phyloP scores from a whole-genome alignment of 2,797 vertebrate genomes.

The Catharus ustulatus region DNA sequence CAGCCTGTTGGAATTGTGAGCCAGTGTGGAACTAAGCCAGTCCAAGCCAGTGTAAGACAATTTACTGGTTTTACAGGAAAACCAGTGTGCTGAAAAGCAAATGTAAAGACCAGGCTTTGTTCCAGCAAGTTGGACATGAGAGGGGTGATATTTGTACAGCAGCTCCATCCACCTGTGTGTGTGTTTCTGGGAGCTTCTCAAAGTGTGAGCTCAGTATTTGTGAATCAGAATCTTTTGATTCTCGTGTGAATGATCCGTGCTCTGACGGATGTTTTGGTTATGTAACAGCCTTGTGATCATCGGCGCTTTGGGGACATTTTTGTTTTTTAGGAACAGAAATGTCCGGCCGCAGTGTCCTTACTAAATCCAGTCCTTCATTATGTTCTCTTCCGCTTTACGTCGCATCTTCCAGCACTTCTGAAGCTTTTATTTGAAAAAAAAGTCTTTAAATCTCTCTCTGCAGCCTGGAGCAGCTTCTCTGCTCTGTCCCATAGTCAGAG shows the following conservation, averaged over 20 bases:
- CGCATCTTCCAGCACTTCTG: neutral
- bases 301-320: neutral
- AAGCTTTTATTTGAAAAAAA: neutral
- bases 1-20: neutral
- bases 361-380: conserved; percentile 22
- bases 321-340: neutral
- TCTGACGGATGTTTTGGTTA: neutral
- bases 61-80: neutral
- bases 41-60: neutral
- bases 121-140: neutral
- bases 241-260: neutral
- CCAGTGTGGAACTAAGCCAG: neutral
- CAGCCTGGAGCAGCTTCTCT: neutral
- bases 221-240: neutral
- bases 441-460: neutral
- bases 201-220: neutral
- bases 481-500: neutral
- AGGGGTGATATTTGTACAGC: accelerated
- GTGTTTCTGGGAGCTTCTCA: neutral
- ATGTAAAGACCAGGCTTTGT: neutral
- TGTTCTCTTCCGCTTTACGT: neutral
- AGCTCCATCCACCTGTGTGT: neutral
- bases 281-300: neutral
- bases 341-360: neutral
- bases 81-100: neutral